Percentiles rank a stretch among this genome's conserved stretches.
Evolutionary conservation across 2,113 vertebrate species (phyloP).

Genomic region (Stegastes partitus): DNA sequence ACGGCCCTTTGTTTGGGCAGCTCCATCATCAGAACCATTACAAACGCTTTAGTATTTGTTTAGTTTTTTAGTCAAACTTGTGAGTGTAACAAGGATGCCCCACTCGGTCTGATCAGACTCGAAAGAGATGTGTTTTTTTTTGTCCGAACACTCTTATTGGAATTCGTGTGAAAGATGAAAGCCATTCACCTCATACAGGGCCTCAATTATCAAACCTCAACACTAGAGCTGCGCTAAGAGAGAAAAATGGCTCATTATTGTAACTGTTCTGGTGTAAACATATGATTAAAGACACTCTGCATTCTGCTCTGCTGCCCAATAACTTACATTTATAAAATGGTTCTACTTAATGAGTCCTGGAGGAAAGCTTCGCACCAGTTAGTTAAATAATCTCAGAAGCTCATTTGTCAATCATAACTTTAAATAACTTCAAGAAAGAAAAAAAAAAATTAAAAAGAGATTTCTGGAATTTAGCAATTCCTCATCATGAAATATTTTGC

Average conservation of each 20-base stretch:
- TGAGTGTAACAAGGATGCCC: not conserved
- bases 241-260: slow-evolving; percentile 53
- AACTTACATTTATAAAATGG: slow-evolving; percentile 19
- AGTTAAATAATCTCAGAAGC: slow-evolving; percentile 10
- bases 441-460: not conserved
- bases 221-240: slow-evolving; percentile 20
- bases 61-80: slow-evolving; percentile 54
- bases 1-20: slow-evolving; percentile 15
- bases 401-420: slow-evolving; percentile 25
- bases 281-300: slow-evolving; percentile 51
- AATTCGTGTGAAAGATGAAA: slow-evolving; percentile 54
- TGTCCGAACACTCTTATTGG: slow-evolving; percentile 21
- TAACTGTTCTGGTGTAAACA: slow-evolving; percentile 52
- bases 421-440: not conserved
- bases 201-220: slow-evolving; percentile 47
- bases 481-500: slow-evolving; percentile 31
- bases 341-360: slow-evolving; percentile 33
- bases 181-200: slow-evolving; percentile 28
- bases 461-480: slow-evolving; percentile 4
- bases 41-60: slow-evolving; percentile 38
- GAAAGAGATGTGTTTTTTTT: slow-evolving; percentile 25
- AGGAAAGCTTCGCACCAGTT: slow-evolving; percentile 2
- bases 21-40: slow-evolving; percentile 51
- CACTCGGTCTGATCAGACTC: slow-evolving; percentile 14
- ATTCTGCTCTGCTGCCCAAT: slow-evolving; percentile 20